Base-by-base conservation (phyloP, 1,140 invertebrate genomes). In the Papilio glaucus region DNA sequence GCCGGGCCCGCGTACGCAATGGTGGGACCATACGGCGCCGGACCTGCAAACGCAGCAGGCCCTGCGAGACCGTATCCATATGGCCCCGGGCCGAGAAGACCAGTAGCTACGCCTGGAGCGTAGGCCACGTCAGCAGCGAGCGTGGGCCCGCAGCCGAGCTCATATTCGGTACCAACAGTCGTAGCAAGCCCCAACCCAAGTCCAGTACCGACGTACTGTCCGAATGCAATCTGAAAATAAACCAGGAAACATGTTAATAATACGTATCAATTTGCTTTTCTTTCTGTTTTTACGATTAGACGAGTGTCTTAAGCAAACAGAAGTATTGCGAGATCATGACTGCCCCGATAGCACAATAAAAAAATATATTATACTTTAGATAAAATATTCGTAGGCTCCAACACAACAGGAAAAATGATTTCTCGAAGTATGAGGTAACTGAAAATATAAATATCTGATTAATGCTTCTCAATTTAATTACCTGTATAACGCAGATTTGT, bases 1-100 rank as follows among this genome's bases (percentile, higher is more conserved):
- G 74, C 72, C n/a, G 60, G 41, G 21, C 71, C 18, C 0, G 45
- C 26, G 33, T 76, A 72, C 38, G 39, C 63, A 15, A 9, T 18
- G 0, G 60, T 12, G 29, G 33, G n/a, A 21, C 33, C 62, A 15
- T 33, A 65, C 18, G 62, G 62, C 1, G 8, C 37, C 1, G 62
- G 62, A 12, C 62, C 62, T 4, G 33, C 37, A 4, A 65, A 13
- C 33, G n/a, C 3, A 38, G 15, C 61, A 13, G 33, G 15, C 37
- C 42, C 42, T 8, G 42, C 42, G 6, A 18, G 15, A n/a, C n/a
- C n/a, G 21, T 53, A 53, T 24, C 45, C 45, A 24, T 53, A 53
- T 15, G 45, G 45, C 10, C 45, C 45, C 21, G 45, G 8, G 18
- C 45, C 45, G 45, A 53, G 45, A 53, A 53, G 45, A 65, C 26